Evolutionary conservation across 1,140 invertebrate genomes (phyloP).

Genomic region (Delia radicum): DNA sequence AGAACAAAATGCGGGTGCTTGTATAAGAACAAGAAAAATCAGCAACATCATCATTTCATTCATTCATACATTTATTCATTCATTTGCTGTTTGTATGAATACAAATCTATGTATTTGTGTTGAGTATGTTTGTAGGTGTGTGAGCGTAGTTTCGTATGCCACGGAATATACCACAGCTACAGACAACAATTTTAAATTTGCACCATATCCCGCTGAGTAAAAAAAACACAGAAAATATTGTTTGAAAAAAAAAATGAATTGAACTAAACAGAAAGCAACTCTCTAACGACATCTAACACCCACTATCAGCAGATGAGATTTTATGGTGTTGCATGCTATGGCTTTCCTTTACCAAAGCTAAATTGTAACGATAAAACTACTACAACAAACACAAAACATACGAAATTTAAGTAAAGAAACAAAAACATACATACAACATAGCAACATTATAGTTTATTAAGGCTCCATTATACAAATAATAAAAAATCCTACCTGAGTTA

Average conservation of each 20-base stretch:
- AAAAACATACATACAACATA: too few relatives aligned
- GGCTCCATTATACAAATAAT: too few relatives aligned
- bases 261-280: background rate
- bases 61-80: conserved; percentile 11
- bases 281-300: background rate
- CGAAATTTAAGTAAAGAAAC: too few relatives aligned
- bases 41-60: conserved; percentile 16
- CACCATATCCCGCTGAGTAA: conserved; percentile 2
- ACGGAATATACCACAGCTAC: background rate
- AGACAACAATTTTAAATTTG: conserved; percentile 20
- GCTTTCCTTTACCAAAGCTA: background rate
- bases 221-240: background rate
- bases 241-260: background rate
- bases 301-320: background rate
- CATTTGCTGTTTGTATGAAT: background rate
- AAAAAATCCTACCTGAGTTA: too few relatives aligned
- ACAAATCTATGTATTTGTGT: background rate
- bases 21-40: background rate
- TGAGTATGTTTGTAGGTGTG: background rate
- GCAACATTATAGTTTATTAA: background rate
- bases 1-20: conserved; percentile 1
- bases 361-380: conserved; percentile 18
- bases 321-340: background rate
- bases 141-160: background rate
- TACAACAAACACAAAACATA: background rate